Evolutionary conservation across 2,113 vertebrate genomes (phyloP).

Genomic region (Nothocercus julius): DNA sequence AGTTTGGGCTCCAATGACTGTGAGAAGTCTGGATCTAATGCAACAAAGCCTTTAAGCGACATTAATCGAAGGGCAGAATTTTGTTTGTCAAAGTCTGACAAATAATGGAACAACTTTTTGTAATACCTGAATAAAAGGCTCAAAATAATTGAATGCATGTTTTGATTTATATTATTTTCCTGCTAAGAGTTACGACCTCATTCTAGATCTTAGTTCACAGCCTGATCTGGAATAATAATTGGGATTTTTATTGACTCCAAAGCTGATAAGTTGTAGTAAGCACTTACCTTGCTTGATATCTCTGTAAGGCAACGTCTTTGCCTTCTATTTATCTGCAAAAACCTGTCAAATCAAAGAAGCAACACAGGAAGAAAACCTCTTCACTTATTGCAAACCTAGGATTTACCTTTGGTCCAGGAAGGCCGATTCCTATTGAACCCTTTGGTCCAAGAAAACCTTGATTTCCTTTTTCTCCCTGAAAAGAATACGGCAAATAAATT

Average conservation of each 20-base stretch:
- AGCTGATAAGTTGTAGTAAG: neutral
- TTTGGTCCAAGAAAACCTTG: conserved; percentile 80
- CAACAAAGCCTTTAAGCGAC: neutral
- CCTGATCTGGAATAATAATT: neutral
- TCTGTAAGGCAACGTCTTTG: neutral
- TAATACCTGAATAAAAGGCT: neutral
- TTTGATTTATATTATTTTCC: neutral
- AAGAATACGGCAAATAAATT: neutral
- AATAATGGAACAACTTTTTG: neutral
- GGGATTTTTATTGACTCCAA: neutral
- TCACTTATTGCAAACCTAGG: neutral
- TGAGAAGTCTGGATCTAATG: neutral
- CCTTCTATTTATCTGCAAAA: neutral
- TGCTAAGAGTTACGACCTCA: neutral
- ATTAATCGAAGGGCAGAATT: neutral
- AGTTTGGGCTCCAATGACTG: neutral
- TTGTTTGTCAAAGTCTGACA: neutral
- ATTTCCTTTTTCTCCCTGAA: conserved; percentile 86
- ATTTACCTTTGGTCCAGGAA: conserved; percentile 85
- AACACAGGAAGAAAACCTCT: neutral
- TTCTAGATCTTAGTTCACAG: neutral
- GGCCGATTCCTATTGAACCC: conserved; percentile 76
- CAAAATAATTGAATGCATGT: neutral
- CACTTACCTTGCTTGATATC: neutral
- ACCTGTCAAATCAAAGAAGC: neutral